Evolutionary conservation across 92 coral and sea anemone species (phyloP).

Genomic region (Epizoanthus illoricatus): DNA sequence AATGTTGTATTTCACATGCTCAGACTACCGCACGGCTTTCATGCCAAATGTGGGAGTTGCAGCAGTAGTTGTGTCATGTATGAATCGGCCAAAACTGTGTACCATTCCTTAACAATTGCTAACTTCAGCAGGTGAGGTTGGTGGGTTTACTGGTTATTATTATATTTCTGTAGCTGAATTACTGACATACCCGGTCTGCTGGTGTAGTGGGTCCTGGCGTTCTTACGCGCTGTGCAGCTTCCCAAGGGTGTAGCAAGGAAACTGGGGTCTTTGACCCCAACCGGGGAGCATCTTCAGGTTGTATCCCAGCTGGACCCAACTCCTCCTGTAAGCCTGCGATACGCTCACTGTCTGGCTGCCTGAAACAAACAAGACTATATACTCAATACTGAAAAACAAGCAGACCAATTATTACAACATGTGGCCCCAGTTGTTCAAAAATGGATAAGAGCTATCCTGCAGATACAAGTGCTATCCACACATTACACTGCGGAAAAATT

Average conservation of each 20-base stretch:
- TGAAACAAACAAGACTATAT: background rate
- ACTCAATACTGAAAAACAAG: background rate
- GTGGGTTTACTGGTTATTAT: too few species aligned
- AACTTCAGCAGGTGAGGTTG: too few species aligned
- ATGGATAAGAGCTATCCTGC: too few species aligned
- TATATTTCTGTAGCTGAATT: background rate
- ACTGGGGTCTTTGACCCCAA: constrained; percentile 1
- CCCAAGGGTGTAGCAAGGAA: constrained; percentile 31
- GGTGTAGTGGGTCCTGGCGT: constrained; percentile 13
- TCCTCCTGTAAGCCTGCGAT: background rate
- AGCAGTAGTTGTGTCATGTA: too few species aligned
- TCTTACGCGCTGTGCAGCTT: constrained; percentile 26
- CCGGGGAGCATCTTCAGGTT: background rate
- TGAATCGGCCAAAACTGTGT: too few species aligned
- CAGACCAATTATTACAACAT: too few species aligned
- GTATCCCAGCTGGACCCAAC: background rate
- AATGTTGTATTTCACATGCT: constrained; percentile 47
- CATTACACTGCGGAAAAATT: too few species aligned
- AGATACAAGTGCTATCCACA: too few species aligned
- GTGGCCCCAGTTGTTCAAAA: too few species aligned
- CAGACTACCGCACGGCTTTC: constrained; percentile 42
- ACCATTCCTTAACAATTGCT: too few species aligned
- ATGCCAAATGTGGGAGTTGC: background rate
- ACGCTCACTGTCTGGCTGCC: background rate
- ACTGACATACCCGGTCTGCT: background rate